Evolutionary conservation across 1,140 invertebrate genomes (phyloP), one percentile per base, ranked within the genome.

Genomic region (Cotesia typhae): DNA sequence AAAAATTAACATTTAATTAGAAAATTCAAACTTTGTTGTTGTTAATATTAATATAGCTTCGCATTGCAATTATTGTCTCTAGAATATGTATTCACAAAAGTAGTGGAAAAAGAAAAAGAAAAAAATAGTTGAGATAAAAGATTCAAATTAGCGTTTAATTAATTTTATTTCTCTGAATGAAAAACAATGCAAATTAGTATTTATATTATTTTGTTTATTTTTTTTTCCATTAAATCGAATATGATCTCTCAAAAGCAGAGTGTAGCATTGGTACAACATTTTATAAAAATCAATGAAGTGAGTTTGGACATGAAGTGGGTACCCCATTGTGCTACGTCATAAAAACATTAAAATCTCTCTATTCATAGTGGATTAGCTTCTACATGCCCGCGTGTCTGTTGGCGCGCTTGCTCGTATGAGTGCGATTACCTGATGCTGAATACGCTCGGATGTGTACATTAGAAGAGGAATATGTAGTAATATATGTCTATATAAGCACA

Each of bases 271-370:
- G 28, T 55, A 67, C 41, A 67, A 67, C 66, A 86, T 85, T 86
- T 84, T 85, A 85, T 86, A 85, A 83, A 86, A 86, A 82, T 63
- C 63, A 61, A 73, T 68, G 66, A 66, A 53, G 57, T 36, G 38
- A 67, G 65, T 60, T 67, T 73, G 71, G 71, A 82, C 83, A 85
- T 85, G 83, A 82, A 86, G 84, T 86, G 83, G 82, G 78, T 78
- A 78, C 82, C 77, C 84, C 80, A 87, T 87, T 86, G 84, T 85
- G 79, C 78, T 78, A 78, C 79, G 77, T 79, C 82, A 85, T 86
- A 83, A 87, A 86, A 87, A 87, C 84, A 86, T 86, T 82, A 85
- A 87, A 87, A 86, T 86, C 84, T 86, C 83, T 82, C 81, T 81
- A 86, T 86, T 87, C 85, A 85, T 71, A 73, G 67, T 77, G 84